Evolutionary conservation across 1,140 invertebrate genomes (phyloP), one percentile per base, ranked within the genome.

Genomic region (Pseudomyrmex sp.): DNA sequence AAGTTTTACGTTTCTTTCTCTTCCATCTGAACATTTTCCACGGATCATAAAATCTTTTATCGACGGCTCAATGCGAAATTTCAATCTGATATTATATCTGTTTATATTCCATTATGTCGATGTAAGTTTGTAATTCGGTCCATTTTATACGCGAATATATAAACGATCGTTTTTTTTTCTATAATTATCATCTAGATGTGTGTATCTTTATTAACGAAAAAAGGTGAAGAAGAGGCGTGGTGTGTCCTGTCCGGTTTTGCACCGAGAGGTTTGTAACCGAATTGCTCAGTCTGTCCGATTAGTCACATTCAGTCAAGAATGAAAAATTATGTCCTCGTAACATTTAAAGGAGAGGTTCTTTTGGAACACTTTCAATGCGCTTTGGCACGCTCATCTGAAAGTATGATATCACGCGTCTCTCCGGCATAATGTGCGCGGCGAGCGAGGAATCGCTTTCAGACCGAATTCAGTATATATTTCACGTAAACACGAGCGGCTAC

Each of bases 331-430:
- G 79, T 88, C 69, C 85, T 79, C 62, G 80, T 88, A 79, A 52
- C 68, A 79, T 86, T 74, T 79, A 63, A 62, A 87, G 58, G 58
- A 13, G 44, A 74, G 61, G 35, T 83, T 77, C 56, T 76, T 76
- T 87, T 88, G 86, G 82, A 88, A 86, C 50, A 65, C 35, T 74
- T 48, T 88, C 86, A 87, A 87, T 52, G 56, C 7, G 69, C 68
- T 70, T 88, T 88, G 85, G 86, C 85, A 83, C 35, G 35, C 72
- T 74, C 52, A 66, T 59, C 50, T 69, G 50, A 70, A 69, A 75
- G 56, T 79, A 74, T 74, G 86, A 87, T 84, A 83, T 84, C 73
- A 87, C 48, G 50, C 26, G 52, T 84, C 56, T 56, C 52, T 23
- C 12, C 13, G 35, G 59, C 63, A 26, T 73, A 76, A 68, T 23